Evolutionary conservation across 2,113 vertebrate genomes (phyloP).

Genomic region (Labeo rohita): DNA sequence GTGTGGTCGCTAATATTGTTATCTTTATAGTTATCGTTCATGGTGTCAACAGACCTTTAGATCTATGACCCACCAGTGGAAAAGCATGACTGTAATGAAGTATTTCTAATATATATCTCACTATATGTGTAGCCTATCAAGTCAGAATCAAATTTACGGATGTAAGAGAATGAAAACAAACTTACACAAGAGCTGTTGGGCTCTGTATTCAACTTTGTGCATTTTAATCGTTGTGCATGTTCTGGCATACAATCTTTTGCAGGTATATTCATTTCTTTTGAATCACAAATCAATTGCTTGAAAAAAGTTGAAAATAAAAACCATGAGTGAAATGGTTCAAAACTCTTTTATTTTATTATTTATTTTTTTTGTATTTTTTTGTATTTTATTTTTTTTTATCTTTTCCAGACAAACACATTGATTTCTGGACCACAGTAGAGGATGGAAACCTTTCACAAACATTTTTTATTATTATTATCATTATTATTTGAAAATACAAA

Average conservation of each 20-base stretch:
- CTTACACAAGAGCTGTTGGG: conserved; percentile 57
- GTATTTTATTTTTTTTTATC: conserved; percentile 80
- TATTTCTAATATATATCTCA: not conserved
- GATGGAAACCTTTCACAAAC: conserved; percentile 99
- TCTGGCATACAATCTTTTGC: conserved; percentile 63
- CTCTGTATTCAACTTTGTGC: conserved; percentile 61
- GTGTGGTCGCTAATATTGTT: no score
- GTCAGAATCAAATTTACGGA: not conserved
- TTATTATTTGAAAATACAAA: conserved; percentile 98
- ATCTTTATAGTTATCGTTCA: no score
- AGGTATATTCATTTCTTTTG: conserved; percentile 56
- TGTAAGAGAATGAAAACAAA: conserved; percentile 52
- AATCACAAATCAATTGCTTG: conserved; percentile 56
- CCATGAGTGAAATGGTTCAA: conserved; percentile 80
- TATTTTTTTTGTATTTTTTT: conserved; percentile 85
- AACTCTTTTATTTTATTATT: conserved; percentile 87
- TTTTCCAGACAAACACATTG: conserved; percentile 95
- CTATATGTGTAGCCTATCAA: not conserved
- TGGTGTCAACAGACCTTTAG: no score
- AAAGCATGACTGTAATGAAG: not conserved
- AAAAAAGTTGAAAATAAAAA: conserved; percentile 60
- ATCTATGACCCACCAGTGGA: not conserved
- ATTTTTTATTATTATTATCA: conserved; percentile 89
- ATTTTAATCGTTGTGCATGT: conserved; percentile 64
- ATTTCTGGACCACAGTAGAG: conserved; percentile 98